These are phyloP conservation scores for Synchiropus splendidus DNA, from an alignment of 2,113 vertebrate genomes.

Conservation along the genomic window DNA sequence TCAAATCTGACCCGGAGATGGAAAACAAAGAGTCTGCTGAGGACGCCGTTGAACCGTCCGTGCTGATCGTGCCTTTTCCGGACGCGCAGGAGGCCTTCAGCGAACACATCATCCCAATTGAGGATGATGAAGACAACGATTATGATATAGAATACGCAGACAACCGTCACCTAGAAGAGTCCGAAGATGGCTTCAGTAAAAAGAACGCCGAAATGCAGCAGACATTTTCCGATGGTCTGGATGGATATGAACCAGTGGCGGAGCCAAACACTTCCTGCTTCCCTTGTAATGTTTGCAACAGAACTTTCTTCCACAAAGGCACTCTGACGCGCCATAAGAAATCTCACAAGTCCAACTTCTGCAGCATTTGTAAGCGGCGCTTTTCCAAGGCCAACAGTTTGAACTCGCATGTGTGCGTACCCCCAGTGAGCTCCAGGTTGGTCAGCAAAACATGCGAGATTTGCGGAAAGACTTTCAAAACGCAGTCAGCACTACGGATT, in stretches of 20 bases:
- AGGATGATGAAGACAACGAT: slow-evolving; percentile 23
- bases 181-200: no score
- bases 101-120: slow-evolving; percentile 45
- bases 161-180: no score
- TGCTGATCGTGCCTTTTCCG: slow-evolving; percentile 20
- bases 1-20: slow-evolving; percentile 15
- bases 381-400: slow-evolving; percentile 31
- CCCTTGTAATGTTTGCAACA: slow-evolving; percentile 39
- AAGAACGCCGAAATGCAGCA: neutral
- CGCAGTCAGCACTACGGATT: slow-evolving; percentile 45
- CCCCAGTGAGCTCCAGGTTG: slow-evolving; percentile 2
- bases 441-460: slow-evolving; percentile 29
- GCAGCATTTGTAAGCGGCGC: slow-evolving; percentile 43
- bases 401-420: slow-evolving; percentile 34
- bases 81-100: slow-evolving; percentile 33
- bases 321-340: slow-evolving; percentile 52
- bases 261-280: slow-evolving; percentile 12
- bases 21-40: slow-evolving; percentile 9
- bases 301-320: slow-evolving; percentile 43
- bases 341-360: slow-evolving; percentile 44
- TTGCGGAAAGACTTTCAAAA: slow-evolving; percentile 52
- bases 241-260: no score
- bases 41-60: slow-evolving; percentile 9
- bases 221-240: neutral
- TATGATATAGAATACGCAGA: no score